These are phyloP conservation scores for Ectobius pallidus DNA, from an alignment of 2,888 invertebrate species.

Conservation along the genomic window DNA sequence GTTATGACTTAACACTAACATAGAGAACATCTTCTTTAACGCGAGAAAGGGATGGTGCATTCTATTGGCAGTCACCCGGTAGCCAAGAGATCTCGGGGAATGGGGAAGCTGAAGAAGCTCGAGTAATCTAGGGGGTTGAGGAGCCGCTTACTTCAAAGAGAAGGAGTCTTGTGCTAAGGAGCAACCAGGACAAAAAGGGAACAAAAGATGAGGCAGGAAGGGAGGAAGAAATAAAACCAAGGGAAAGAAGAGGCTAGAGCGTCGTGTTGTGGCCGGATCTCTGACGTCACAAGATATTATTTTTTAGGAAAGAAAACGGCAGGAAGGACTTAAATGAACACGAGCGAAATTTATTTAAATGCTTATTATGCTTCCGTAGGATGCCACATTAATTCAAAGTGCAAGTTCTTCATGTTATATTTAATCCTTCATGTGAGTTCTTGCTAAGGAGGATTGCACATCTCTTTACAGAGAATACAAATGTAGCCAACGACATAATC, in stretches of 20 bases:
- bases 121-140: slow-evolving; percentile 22
- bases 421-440: too few species aligned
- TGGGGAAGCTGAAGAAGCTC: neutral
- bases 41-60: too few species aligned
- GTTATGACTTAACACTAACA: too few species aligned
- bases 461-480: too few species aligned
- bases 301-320: slow-evolving; percentile 4
- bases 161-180: slow-evolving; percentile 17
- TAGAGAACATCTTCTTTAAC: too few species aligned
- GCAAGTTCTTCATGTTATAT: too few species aligned
- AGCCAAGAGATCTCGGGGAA: neutral
- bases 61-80: neutral
- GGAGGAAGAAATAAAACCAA: slow-evolving; percentile 4
- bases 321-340: slow-evolving; percentile 15
- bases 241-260: neutral
- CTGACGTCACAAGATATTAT: neutral
- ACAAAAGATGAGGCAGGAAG: slow-evolving; percentile 6
- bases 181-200: slow-evolving; percentile 3
- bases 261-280: neutral
- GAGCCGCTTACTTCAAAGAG: slow-evolving; percentile 22
- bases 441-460: too few species aligned
- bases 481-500: too few species aligned
- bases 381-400: neutral
- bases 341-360: slow-evolving; percentile 14
- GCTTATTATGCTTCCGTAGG: neutral